A percentile compares a stretch with the other conserved stretches of the same genome.
These are phyloP conservation scores for Orcinus orca DNA, from an alignment of 2,113 vertebrate species.

Conservation along the genomic window DNA sequence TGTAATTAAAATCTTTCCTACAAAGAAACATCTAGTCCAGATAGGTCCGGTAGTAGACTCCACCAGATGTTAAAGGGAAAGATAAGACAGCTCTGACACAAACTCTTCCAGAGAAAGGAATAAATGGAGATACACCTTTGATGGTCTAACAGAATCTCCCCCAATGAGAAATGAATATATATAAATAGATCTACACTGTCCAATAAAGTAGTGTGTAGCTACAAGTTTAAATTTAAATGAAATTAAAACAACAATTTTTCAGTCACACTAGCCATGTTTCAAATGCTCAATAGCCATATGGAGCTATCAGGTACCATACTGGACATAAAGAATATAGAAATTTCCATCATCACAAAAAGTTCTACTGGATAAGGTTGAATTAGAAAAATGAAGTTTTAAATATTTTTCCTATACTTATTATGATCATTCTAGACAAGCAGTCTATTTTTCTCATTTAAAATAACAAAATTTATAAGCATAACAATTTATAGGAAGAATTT, in stretches of 20 bases:
- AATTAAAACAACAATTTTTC: not conserved
- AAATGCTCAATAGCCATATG: not conserved
- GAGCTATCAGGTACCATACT: not conserved
- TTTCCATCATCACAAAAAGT: not conserved
- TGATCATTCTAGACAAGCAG: not conserved
- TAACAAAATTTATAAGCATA: not conserved
- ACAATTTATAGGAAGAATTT: not conserved
- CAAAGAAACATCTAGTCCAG: not conserved
- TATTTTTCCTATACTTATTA: not conserved
- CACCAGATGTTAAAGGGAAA: not conserved
- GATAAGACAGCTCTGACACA: not conserved
- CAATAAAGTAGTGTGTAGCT: not conserved
- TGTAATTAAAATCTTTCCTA: not conserved
- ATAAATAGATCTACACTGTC: not conserved
- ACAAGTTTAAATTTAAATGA: not conserved
- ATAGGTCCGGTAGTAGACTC: no score
- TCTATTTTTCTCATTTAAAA: constrained; percentile 10
- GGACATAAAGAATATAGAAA: not conserved
- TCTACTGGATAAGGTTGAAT: not conserved
- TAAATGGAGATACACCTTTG: not conserved
- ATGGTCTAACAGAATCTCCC: not conserved
- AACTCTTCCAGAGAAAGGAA: not conserved
- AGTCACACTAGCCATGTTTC: not conserved
- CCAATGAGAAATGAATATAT: not conserved
- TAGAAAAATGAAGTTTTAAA: not conserved